Percentiles rank a stretch among this genome's conserved stretches.
These are phyloP conservation scores for Heterodera schachtii DNA, from an alignment of 1,140 invertebrate genomes.

Conservation along the genomic window DNA sequence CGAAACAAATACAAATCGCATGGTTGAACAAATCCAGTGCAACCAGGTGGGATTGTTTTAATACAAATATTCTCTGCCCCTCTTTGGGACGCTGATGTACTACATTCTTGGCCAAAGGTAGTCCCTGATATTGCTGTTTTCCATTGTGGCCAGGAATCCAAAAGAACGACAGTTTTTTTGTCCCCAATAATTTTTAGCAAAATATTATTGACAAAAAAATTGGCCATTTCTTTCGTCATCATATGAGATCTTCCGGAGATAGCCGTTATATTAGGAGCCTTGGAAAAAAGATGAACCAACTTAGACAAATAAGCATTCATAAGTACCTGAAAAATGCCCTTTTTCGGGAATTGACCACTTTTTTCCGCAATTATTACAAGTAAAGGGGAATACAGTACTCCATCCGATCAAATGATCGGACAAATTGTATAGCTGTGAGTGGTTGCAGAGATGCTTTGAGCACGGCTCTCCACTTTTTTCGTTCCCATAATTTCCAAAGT, in stretches of 20 bases:
- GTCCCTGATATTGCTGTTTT: neutral
- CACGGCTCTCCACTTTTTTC: neutral
- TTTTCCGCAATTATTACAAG: neutral
- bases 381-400: neutral
- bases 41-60: neutral
- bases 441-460: neutral
- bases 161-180: neutral
- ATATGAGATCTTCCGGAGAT: neutral
- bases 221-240: neutral
- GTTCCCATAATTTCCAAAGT: neutral
- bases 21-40: neutral
- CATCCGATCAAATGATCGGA: neutral
- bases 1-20: neutral
- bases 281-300: no score
- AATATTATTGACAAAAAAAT: neutral
- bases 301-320: no score
- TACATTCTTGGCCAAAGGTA: neutral
- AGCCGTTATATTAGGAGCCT: neutral
- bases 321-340: slow-evolving; percentile 1
- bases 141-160: slow-evolving; percentile 8
- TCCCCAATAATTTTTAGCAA: neutral
- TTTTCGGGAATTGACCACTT: neutral
- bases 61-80: neutral
- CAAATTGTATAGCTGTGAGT: slow-evolving; percentile 3
- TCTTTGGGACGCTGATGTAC: neutral